Conservation (phyloP, 2,113 vertebrate genomes). For the Leptosomus discolor region DNA sequence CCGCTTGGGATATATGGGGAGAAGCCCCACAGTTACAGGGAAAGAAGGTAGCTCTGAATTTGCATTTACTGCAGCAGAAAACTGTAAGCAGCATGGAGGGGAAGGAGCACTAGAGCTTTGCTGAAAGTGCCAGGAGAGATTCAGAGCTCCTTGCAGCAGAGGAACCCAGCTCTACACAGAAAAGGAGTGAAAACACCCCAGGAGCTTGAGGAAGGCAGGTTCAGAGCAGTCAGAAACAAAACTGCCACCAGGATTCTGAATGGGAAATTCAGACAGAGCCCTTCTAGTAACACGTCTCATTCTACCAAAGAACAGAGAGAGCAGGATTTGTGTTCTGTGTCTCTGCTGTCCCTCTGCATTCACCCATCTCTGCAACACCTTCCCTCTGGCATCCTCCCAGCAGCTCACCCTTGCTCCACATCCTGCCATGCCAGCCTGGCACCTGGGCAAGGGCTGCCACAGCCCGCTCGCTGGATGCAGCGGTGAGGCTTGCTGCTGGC, state of each 20-base stretch:
- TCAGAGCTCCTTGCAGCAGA: neutral
- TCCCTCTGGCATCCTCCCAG: neutral
- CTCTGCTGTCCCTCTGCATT: neutral
- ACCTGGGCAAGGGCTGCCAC: neutral
- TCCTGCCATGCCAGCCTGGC: neutral
- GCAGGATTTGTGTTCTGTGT: rapidly evolving
- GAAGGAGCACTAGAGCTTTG: neutral
- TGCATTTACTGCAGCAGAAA: neutral
- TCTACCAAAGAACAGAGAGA: neutral
- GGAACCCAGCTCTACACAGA: neutral
- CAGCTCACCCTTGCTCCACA: neutral
- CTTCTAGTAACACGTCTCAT: neutral
- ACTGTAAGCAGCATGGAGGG: neutral
- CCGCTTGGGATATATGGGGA: neutral
- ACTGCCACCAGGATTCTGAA: neutral
- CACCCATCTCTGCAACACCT: neutral
- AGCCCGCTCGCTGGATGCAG: neutral
- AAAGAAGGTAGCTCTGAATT: neutral
- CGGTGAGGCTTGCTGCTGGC: rapidly evolving
- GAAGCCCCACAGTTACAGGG: neutral
- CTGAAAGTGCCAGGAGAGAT: neutral
- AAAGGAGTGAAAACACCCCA: neutral
- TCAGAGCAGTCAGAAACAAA: neutral
- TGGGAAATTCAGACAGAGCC: neutral
- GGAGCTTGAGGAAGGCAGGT: neutral